Base-by-base conservation (phyloP, 2,113 vertebrate species). In the Cyanistes caeruleus region DNA sequence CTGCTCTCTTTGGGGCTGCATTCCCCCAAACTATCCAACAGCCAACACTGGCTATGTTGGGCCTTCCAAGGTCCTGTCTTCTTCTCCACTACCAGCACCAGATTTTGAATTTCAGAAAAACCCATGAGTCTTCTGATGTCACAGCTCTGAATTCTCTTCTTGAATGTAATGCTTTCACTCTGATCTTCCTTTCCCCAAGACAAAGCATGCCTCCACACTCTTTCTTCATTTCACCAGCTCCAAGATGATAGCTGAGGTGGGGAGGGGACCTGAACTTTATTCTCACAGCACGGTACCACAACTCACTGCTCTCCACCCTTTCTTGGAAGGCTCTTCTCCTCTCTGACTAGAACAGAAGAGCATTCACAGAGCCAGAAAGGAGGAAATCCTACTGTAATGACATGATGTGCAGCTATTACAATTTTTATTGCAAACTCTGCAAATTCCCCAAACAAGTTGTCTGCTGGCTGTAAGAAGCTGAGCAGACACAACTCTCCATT, bases 121-220 rank as follows among this genome's bases (percentile, higher is more conserved):
- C 28, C 23, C 0, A 0, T 6, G 22, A 51, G 3, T 15, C 41
- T 72, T 75, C 65, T 44, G 28, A 58, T 39, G 84, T 28, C 53
- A 55, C 0, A 4, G 15, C 21, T 37, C 49, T 55, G 37, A 87
- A 75, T 35, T 84, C 3, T 59, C 21, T 30, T 35, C 31, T 46
- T 70, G 39, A 69, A 49, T 39, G 33, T 3, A 25, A 23, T 58
- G n/a, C 51, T 62, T 78, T 77, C 44, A 6, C 21, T 53, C 55
- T 82, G 56, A 33, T 55, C 22, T 72, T 78, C 35, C 64, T 33
- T 81, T 69, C 24, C 51, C 51, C 9, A 33, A 0, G 21, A 28
- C 27, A 82, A 78, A 92, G 16, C 5, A 48, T 4, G 2, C 31
- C 19, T 74, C 59, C 30, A 62, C 7, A 11, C 12, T 53, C 43